Base-by-base conservation (phyloP, 2,797 vertebrate genomes). In the Etheostoma perlongum region DNA sequence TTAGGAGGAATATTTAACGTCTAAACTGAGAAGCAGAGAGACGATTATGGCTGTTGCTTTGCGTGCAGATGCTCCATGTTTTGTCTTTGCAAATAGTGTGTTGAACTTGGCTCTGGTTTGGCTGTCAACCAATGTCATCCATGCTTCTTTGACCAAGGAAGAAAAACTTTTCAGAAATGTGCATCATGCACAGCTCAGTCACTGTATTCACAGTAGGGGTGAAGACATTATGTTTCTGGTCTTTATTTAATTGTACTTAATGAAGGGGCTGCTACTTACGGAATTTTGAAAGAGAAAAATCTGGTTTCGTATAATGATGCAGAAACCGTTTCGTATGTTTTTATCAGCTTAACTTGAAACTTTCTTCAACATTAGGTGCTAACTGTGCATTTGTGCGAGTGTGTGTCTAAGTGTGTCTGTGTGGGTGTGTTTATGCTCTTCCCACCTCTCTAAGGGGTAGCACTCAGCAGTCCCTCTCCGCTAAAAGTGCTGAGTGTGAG, bases 401-500 rank as follows among this genome's bases (percentile, higher is more conserved):
- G 52, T 6, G 6, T 6, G 8, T 83, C 4, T 68, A 21, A n/a
- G 65, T 81, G 68, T 70, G 67, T 81, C 66, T 70, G 72, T 19
- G 67, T 74, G 72, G 23, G 21, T 76, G 78, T 64, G 75, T 73
- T 23, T 78, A 54, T 76, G 55, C 53, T 58, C 65, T 76, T 13
- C 57, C 54, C 33, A 14, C 12, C 49, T 88, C 88, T 87, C 48
- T 40, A 14, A 75, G 85, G 78, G 82, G 71, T 78, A 83, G 80
- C 82, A 76, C 89, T 87, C 78, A 76, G 90, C 86, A 76, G 75
- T 90, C 86, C 81, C 81, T 87, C 76, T 85, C 74, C 61, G 66
- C 85, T 81, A 67, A 93, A 93, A 93, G 79, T 94, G 95, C 94
- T 94, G 93, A 95, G 89, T 90, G 84, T 88, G 90, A 87, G 63